These are phyloP conservation scores for Paguma larvata DNA, from an alignment of 2,797 vertebrate species.

Conservation along the genomic window DNA sequence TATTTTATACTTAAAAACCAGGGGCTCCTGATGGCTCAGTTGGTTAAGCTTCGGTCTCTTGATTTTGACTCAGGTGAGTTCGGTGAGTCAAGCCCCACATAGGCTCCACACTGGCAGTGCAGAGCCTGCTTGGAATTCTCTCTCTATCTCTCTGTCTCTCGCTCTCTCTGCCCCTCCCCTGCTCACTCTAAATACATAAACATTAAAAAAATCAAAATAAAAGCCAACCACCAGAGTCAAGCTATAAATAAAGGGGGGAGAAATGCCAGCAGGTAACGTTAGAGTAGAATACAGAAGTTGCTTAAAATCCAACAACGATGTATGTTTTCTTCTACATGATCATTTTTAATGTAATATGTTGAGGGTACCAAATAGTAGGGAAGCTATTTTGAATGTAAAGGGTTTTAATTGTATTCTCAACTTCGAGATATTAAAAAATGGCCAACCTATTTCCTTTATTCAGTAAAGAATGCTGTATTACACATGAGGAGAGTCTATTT, in stretches of 20 bases:
- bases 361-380: background rate
- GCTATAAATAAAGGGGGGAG: background rate
- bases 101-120: too few relatives aligned
- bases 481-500: background rate
- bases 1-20: conserved; percentile 39
- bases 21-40: too few relatives aligned
- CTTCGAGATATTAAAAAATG: background rate
- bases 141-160: too few relatives aligned
- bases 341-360: conserved; percentile 35
- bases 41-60: too few relatives aligned
- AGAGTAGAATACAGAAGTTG: background rate
- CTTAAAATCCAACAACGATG: background rate
- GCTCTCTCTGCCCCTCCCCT: too few relatives aligned
- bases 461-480: background rate
- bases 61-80: too few relatives aligned
- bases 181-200: too few relatives aligned
- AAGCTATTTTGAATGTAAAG: background rate
- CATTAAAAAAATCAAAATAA: background rate
- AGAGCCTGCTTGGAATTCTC: too few relatives aligned
- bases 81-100: too few relatives aligned
- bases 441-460: conserved; percentile 20
- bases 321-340: background rate
- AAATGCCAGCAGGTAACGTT: background rate
- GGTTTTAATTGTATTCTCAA: conserved; percentile 5
- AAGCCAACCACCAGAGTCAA: background rate